Percentiles rank a stretch among this genome's conserved stretches.
These are phyloP conservation scores for Tetheella fluctuosa DNA, from an alignment of 2,888 invertebrate genomes.

Conservation along the genomic window DNA sequence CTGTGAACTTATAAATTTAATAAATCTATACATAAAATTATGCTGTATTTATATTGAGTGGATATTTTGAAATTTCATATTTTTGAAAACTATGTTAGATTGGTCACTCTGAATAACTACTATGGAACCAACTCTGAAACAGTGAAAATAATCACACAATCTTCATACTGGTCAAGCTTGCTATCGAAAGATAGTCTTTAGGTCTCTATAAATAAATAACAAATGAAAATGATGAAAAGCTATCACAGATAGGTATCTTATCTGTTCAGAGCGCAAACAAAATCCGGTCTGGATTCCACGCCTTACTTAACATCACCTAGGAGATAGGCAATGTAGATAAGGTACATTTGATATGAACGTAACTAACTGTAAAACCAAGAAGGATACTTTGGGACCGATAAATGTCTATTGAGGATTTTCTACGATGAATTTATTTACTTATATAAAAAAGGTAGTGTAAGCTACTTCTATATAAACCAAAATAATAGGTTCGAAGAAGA, in stretches of 20 bases:
- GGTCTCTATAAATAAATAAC: too few relatives aligned
- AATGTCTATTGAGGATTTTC: conserved; percentile 5
- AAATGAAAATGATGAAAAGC: background rate
- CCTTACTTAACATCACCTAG: background rate
- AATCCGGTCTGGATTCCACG: background rate
- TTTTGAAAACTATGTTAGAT: too few relatives aligned
- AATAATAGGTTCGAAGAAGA: background rate
- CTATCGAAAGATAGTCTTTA: too few relatives aligned
- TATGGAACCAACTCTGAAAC: too few relatives aligned
- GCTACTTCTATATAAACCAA: background rate
- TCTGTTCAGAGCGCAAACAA: background rate
- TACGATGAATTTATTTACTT: background rate
- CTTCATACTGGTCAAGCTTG: too few relatives aligned
- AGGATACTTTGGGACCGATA: conserved; percentile 1
- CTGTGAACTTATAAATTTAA: too few relatives aligned
- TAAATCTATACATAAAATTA: too few relatives aligned
- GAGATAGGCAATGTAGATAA: background rate
- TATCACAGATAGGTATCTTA: background rate
- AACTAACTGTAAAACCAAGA: conserved; percentile 6
- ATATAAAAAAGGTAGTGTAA: background rate
- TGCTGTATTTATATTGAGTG: too few relatives aligned
- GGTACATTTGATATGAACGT: conserved; percentile 6
- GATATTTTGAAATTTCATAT: too few relatives aligned
- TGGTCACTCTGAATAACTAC: too few relatives aligned
- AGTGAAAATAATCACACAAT: too few relatives aligned